Evolutionary conservation across 2,888 invertebrate species (phyloP).

Genomic region (Tortrix viridana): DNA sequence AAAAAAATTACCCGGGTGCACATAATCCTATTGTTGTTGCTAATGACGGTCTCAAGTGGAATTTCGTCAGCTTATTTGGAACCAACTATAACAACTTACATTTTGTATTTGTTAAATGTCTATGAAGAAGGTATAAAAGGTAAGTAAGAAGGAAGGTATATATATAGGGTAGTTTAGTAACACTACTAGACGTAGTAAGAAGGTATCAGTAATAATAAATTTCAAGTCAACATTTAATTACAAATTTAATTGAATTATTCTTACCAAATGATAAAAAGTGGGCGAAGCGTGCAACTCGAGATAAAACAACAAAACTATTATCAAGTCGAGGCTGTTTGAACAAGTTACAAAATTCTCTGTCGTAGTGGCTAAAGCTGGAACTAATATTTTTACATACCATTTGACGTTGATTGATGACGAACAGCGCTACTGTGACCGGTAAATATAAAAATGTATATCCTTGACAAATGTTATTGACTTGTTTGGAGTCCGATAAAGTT

Average conservation of each 20-base stretch:
- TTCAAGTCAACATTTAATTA: not conserved
- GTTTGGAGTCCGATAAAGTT: not conserved
- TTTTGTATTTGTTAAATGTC: too few relatives aligned
- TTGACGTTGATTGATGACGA: not conserved
- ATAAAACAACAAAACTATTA: constrained; percentile 11
- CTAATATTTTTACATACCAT: not conserved
- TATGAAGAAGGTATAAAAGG: too few relatives aligned
- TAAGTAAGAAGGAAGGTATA: too few relatives aligned
- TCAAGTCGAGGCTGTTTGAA: not conserved
- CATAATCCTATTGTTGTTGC: too few relatives aligned
- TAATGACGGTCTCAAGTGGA: too few relatives aligned
- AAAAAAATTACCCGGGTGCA: too few relatives aligned
- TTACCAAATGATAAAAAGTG: constrained; percentile 11
- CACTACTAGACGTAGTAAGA: not conserved
- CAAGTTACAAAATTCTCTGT: not conserved
- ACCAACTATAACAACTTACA: too few relatives aligned
- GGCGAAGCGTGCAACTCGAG: constrained; percentile 4
- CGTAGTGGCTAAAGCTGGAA: not conserved
- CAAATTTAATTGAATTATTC: constrained; percentile 7
- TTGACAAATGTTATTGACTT: constrained; percentile 13
- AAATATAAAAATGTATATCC: constrained; percentile 4
- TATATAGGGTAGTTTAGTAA: too few relatives aligned
- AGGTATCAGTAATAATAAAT: not conserved
- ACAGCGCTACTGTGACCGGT: not conserved
- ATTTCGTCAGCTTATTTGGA: too few relatives aligned